phyloP scores from a whole-genome alignment of 1,140 invertebrate species.

The Calephelis nemesis region DNA sequence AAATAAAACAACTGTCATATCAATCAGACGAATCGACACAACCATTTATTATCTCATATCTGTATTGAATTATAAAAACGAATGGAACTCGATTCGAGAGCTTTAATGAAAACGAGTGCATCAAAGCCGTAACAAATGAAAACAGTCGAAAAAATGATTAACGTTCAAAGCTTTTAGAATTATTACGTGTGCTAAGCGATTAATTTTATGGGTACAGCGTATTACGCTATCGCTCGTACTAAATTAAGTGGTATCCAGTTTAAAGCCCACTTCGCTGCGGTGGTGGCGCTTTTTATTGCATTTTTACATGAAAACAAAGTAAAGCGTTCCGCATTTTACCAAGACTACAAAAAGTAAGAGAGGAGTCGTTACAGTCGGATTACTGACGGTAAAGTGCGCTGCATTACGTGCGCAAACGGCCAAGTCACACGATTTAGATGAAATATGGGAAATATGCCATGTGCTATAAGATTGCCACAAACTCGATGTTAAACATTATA shows the following conservation, averaged over 20 bases:
- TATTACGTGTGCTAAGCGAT: slow-evolving; percentile 25
- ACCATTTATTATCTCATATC: neutral
- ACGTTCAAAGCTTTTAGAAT: slow-evolving; percentile 18
- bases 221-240: slow-evolving; percentile 38
- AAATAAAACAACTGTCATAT: neutral
- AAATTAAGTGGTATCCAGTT: slow-evolving; percentile 53
- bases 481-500: slow-evolving; percentile 33
- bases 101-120: slow-evolving; percentile 1
- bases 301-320: slow-evolving; percentile 56
- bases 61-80: slow-evolving; percentile 1
- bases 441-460: slow-evolving; percentile 54
- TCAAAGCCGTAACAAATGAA: slow-evolving; percentile 18
- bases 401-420: slow-evolving; percentile 53
- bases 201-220: slow-evolving; percentile 42
- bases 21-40: neutral
- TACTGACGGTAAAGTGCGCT: slow-evolving; percentile 60
- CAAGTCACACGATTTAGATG: slow-evolving; percentile 61
- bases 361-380: slow-evolving; percentile 45
- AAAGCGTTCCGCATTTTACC: slow-evolving; percentile 29
- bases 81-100: neutral
- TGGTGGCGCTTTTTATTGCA: slow-evolving; percentile 50
- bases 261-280: slow-evolving; percentile 42
- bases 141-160: slow-evolving; percentile 15
- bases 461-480: slow-evolving; percentile 33
- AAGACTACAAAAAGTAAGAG: slow-evolving; percentile 38